Evolutionary conservation across 2,797 vertebrate species (phyloP).

Genomic region (Leptatherina wallacei): DNA sequence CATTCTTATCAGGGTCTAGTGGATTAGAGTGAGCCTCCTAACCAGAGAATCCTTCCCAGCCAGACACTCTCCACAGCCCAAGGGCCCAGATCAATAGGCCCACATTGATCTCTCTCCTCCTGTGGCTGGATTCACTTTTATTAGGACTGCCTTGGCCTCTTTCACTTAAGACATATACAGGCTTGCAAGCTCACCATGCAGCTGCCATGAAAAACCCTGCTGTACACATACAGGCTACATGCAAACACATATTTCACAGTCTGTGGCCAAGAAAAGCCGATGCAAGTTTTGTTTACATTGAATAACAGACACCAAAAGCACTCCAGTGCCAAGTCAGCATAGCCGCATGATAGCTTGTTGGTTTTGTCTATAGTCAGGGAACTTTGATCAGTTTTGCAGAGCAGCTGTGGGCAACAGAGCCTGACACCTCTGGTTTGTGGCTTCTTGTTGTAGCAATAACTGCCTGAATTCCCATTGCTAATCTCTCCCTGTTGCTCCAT

Average conservation of each 20-base stretch:
- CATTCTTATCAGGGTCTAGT: conserved; percentile 88
- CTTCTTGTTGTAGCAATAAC: conserved; percentile 41
- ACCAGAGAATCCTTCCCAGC: conserved; percentile 84
- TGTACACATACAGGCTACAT: conserved; percentile 9
- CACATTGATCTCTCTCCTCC: conserved; percentile 83
- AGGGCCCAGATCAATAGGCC: conserved; percentile 85
- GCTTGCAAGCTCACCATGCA: conserved; percentile 38
- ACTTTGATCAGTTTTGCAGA: conserved; percentile 59
- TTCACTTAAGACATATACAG: conserved; percentile 56
- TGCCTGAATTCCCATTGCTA: conserved; percentile 57
- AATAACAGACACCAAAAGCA: conserved; percentile 45
- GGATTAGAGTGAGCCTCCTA: conserved; percentile 86
- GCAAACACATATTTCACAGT: conserved; percentile 13
- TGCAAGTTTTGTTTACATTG: conserved; percentile 44
- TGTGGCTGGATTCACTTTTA: conserved; percentile 84
- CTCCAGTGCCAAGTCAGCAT: conserved; percentile 47
- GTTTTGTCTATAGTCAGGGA: conserved; percentile 28
- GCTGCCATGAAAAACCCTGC: conserved; percentile 36
- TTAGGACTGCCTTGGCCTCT: conserved; percentile 75
- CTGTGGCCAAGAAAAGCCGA: conserved; percentile 19
- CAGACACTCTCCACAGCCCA: conserved; percentile 81
- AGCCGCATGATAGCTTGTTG: conserved; percentile 34
- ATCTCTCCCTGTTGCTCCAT: conserved; percentile 62
- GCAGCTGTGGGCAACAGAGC: conserved; percentile 35
- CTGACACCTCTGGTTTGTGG: conserved; percentile 57